Evolutionary conservation across 2,888 invertebrate genomes (phyloP), one percentile per base, ranked within the genome.

Genomic region (Dryobotodes eremita): DNA sequence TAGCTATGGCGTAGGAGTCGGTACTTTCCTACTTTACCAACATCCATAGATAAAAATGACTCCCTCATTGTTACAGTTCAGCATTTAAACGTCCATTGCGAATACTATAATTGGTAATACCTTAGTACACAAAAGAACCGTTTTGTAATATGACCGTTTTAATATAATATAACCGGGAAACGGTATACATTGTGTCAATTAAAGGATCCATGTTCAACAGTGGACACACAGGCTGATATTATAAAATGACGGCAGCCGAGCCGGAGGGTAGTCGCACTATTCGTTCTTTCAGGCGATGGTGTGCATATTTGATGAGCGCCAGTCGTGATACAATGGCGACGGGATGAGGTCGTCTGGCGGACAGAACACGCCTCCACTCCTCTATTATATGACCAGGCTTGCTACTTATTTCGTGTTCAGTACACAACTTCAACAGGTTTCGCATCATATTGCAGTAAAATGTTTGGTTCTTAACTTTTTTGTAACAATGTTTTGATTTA

Each of bases 281-380:
- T 89, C 90, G 93, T 93, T 95, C 96, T 96, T 96, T 95, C 95
- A 96, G 94, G 92, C 90, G 86, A 88, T 91, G 93, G 93, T 80
- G 93, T 96, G 93, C 94, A 96, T 96, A 96, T 96, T 96, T 95
- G 95, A 96, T 96, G 95, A 96, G 95, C 92, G 92, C 90, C 91
- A 93, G 93, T 91, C 94, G 90, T 91, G 91, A 91, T 91, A 96
- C 96, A 96, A 96, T 96, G 93, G 94, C 93, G 95, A 89, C 94
- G 95, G 93, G 95, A 94, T 94, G 96, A 95, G 96, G 94, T 95
- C 96, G 95, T 94, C 95, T 95, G 93, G 94, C 95, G 93, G 91
- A 91, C 91, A 90, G 86, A 89, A 89, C 90, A 91, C 90, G 92
- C 92, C 92, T 92, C 91, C 90, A 75, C 90, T 92, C 89, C 90